These are phyloP conservation scores for Serranus cabrilla DNA, from an alignment of 2,797 vertebrate species.

Conservation along the genomic window DNA sequence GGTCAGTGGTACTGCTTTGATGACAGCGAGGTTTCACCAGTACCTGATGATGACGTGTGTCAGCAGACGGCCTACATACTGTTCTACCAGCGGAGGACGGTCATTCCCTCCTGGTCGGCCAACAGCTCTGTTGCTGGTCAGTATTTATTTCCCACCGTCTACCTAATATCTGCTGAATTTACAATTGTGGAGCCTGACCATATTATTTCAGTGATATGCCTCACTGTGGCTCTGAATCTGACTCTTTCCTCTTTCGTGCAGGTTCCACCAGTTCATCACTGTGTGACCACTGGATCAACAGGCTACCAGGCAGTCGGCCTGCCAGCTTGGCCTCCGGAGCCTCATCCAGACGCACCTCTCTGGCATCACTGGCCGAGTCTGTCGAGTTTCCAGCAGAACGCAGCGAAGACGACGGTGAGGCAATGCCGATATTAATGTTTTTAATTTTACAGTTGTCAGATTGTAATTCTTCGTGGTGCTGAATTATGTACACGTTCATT, in stretches of 20 bases:
- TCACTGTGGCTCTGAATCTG: not conserved
- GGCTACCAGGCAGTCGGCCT: slow-evolving; percentile 94
- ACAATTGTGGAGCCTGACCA: too few relatives aligned
- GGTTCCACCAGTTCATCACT: slow-evolving; percentile 98
- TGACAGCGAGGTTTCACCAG: slow-evolving; percentile 94
- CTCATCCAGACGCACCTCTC: slow-evolving; percentile 95
- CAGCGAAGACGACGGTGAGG: slow-evolving; percentile 95
- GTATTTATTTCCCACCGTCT: slow-evolving; percentile 3
- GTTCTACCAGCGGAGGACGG: slow-evolving; percentile 97
- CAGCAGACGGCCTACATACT: slow-evolving; percentile 96
- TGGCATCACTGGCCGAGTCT: slow-evolving; percentile 95
- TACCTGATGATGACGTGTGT: slow-evolving; percentile 95
- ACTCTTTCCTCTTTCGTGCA: slow-evolving; percentile 56
- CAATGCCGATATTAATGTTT: not conserved
- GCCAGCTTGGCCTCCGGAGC: slow-evolving; percentile 95
- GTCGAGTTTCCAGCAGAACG: slow-evolving; percentile 93
- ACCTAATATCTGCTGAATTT: not conserved
- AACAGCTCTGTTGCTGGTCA: slow-evolving; percentile 98
- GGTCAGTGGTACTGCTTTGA: slow-evolving; percentile 99
- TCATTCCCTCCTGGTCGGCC: slow-evolving; percentile 97
- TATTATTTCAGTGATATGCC: not conserved
- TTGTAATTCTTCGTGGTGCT: not conserved
- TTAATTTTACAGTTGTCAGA: not conserved
- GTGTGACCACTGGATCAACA: slow-evolving; percentile 98
- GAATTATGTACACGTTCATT: not conserved